Base-by-base conservation (phyloP, 2,888 invertebrate species). In the Fragum sueziense region DNA sequence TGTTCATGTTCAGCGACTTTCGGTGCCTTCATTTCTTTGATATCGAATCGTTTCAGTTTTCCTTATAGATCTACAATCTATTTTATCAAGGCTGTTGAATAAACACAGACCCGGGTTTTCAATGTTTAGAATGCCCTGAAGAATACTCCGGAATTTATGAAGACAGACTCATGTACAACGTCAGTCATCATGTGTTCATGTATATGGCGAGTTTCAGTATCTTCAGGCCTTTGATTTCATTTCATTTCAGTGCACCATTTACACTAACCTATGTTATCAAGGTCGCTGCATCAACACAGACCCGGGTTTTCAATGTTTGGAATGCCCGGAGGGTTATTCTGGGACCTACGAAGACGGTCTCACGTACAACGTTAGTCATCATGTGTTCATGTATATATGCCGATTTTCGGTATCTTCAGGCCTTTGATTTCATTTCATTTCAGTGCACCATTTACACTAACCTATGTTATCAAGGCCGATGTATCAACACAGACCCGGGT, bases 231-330 rank as follows among this genome's bases (percentile, higher is more conserved):
- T n/a, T n/a, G n/a, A n/a, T n/a, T n/a, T n/a, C n/a, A n/a, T n/a
- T 54, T 54, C 7, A 25, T 54, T 84, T 37, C 74, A 89, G 89
- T 89, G 89, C 79, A 62, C 61, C 1, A 70, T 79, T 3, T 61
- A 87, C 65, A 29, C 75, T 1, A 87, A 87, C 2, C 17, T 47
- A n/a, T 88, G 85, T 74, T 82, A 80, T 61, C 77, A 77, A 74
- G 68, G 81, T 27, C 68, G 77, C 25, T 89, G 89, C 75, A 83
- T 85, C 59, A 87, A 89, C 79, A 89, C 87, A 17, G 75, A 71
- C 14, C 89, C 89, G 6, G 89, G 89, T 2, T 89, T 86, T 75
- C 88, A 89, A 76, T 89, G 89, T 83, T 73, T 74, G 11, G 87
- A 80, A 22, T 89, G 89, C 70, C 89, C 88, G 2, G 54, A 69